Conservation (phyloP, 2,113 vertebrate species). For the Meriones unguiculatus region DNA sequence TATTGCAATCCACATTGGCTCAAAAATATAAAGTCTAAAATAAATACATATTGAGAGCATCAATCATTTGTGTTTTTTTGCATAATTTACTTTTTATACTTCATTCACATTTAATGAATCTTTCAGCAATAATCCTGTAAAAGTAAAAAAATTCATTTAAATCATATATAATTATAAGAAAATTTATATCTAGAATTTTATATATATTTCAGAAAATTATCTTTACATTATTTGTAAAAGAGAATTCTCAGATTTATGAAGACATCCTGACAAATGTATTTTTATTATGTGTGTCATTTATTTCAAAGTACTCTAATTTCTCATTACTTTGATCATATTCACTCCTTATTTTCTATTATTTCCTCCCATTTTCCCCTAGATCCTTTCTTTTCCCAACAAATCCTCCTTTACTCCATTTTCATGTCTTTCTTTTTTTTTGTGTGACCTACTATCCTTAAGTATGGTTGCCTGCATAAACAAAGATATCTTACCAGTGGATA, state of each 20-base stretch:
- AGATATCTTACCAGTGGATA: too few species aligned
- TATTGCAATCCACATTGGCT: constrained; percentile 91
- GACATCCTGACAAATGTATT: neutral
- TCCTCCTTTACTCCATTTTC: neutral
- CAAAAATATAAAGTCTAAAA: constrained; percentile 84
- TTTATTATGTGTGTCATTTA: neutral
- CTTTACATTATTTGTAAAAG: neutral
- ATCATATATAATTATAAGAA: neutral
- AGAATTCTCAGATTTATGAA: neutral
- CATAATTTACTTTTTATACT: neutral
- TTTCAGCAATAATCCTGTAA: neutral
- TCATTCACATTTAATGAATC: neutral
- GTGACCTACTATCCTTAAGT: neutral
- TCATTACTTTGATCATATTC: neutral
- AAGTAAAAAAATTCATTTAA: neutral
- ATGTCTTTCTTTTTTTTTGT: neutral
- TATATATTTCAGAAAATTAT: neutral
- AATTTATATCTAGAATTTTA: neutral
- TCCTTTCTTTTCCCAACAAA: neutral
- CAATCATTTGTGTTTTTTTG: neutral
- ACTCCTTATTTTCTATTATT: neutral
- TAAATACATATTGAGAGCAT: neutral
- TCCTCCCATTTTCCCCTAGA: neutral
- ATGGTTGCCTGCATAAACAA: neutral
- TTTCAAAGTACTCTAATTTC: neutral